phyloP scores from a whole-genome alignment of 1,140 invertebrate species.

The Pseudomyrmex dendroicus region DNA sequence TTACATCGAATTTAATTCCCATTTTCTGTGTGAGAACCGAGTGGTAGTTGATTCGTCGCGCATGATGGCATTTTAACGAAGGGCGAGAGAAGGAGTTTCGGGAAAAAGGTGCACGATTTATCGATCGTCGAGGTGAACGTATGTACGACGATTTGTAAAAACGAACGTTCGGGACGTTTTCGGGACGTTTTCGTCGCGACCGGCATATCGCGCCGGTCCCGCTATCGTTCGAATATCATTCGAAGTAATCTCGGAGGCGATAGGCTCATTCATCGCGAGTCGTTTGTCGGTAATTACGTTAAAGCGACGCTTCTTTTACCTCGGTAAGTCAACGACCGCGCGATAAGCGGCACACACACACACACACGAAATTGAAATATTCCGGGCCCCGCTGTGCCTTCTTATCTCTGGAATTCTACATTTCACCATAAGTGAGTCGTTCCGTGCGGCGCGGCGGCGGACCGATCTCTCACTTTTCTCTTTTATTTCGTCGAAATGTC shows the following conservation, averaged over 20 bases:
- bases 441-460: conserved; percentile 22
- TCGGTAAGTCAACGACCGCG: conserved; percentile 55
- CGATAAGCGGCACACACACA: conserved; percentile 61
- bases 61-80: conserved; percentile 48
- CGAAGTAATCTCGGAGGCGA: conserved; percentile 62
- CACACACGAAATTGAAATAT: conserved; percentile 71
- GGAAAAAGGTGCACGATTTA: conserved; percentile 19
- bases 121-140: conserved; percentile 9
- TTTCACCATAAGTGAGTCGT: conserved; percentile 70
- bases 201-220: not conserved
- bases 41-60: not conserved
- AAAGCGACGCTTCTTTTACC: conserved; percentile 65
- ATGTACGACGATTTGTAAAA: conserved; percentile 39
- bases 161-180: conserved; percentile 18
- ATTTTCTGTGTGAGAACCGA: not conserved
- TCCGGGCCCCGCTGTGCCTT: conserved; percentile 10
- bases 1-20: not conserved
- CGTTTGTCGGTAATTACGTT: conserved; percentile 74
- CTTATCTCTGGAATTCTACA: conserved; percentile 73
- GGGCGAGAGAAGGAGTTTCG: not conserved
- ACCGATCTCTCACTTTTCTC: conserved; percentile 55
- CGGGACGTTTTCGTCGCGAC: conserved; percentile 41
- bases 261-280: conserved; percentile 63
- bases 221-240: conserved; percentile 34
- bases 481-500: conserved; percentile 37